A percentile compares a stretch with the other conserved stretches of the same genome.
phyloP scores from a whole-genome alignment of 2,888 invertebrate species.

The Coronaproctus castanopsis region DNA sequence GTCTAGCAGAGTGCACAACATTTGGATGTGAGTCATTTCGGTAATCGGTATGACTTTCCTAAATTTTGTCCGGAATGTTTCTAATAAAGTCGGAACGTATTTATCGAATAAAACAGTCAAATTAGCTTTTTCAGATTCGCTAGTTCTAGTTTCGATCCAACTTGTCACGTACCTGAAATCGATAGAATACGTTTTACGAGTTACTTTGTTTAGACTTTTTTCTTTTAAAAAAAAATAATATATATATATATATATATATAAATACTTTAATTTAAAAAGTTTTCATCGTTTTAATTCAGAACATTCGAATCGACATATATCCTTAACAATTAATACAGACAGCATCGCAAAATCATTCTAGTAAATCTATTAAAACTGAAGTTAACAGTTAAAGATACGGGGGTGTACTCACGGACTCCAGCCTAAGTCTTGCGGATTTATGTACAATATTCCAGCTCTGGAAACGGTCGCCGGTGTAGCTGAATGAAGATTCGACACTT shows the following conservation, averaged over 20 bases:
- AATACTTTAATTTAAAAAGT: not conserved
- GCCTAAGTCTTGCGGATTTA: slow-evolving; percentile 82
- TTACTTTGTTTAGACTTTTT: too few relatives aligned
- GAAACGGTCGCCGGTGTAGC: slow-evolving; percentile 94
- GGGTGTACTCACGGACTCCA: slow-evolving; percentile 82
- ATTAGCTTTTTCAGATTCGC: slow-evolving; percentile 53
- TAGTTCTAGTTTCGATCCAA: slow-evolving; percentile 60
- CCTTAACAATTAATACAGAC: not conserved
- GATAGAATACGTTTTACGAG: too few relatives aligned
- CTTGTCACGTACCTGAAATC: slow-evolving; percentile 60
- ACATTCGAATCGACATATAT: not conserved
- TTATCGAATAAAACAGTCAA: slow-evolving; percentile 78
- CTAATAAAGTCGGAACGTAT: slow-evolving; percentile 67
- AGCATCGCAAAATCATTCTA: not conserved
- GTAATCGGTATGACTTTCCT: slow-evolving; percentile 80
- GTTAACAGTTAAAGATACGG: too few relatives aligned
- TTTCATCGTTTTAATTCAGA: not conserved
- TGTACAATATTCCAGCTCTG: slow-evolving; percentile 79
- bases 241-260: not conserved
- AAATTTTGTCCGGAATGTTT: slow-evolving; percentile 48
- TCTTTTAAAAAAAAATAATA: not conserved
- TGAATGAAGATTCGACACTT: slow-evolving; percentile 70
- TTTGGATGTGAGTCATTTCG: slow-evolving; percentile 71
- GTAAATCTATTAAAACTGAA: too few relatives aligned
- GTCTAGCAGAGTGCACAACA: slow-evolving; percentile 70